Percentiles rank a stretch among this genome's conserved stretches.
phyloP scores from a whole-genome alignment of 2,888 invertebrate genomes.

The Zeuzera pyrina region DNA sequence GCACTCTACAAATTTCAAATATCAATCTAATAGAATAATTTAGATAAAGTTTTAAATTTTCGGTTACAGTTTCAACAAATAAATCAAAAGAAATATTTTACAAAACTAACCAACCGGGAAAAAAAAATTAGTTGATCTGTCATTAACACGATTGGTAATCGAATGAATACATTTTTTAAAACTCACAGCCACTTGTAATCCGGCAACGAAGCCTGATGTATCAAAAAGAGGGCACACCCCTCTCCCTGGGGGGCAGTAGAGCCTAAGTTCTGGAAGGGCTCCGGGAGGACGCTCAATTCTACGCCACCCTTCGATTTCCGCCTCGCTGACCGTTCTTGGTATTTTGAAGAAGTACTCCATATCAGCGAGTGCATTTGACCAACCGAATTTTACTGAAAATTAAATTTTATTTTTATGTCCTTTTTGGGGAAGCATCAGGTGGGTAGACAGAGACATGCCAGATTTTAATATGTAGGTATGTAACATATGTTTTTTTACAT shows the following conservation, averaged over 20 bases:
- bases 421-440: too few species aligned
- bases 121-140: too few species aligned
- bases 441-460: too few species aligned
- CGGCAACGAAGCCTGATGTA: conserved; percentile 53
- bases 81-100: too few species aligned
- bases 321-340: conserved; percentile 49
- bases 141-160: too few species aligned
- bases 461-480: background rate
- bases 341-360: conserved; percentile 60
- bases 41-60: too few species aligned
- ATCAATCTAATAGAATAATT: too few species aligned
- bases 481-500: background rate
- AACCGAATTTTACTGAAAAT: conserved; percentile 54
- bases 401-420: conserved; percentile 1
- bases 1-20: too few species aligned
- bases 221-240: conserved; percentile 56
- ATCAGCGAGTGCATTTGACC: conserved; percentile 55
- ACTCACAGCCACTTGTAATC: conserved; percentile 58
- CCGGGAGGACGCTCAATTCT: conserved; percentile 45
- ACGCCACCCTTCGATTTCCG: conserved; percentile 46
- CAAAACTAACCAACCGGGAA: too few species aligned
- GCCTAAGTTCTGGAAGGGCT: conserved; percentile 44
- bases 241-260: conserved; percentile 51
- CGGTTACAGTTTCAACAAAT: too few species aligned
- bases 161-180: too few species aligned